A percentile compares a stretch with the other conserved stretches of the same genome.
phyloP scores from a whole-genome alignment of 2,888 invertebrate species.

The Macaria liturata region DNA sequence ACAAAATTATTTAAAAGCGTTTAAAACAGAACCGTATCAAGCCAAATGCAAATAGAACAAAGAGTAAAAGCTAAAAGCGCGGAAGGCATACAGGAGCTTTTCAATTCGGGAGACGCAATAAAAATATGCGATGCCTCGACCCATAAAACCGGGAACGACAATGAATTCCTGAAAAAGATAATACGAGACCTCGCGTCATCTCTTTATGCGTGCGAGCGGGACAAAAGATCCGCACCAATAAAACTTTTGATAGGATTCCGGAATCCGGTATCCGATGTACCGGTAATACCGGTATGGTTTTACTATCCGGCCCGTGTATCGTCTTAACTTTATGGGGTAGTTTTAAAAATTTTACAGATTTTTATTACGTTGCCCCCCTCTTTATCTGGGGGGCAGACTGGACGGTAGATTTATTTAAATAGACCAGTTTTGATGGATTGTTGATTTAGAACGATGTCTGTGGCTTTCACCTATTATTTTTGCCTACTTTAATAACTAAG shows the following conservation, averaged over 20 bases:
- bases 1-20: too few species aligned
- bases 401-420: constrained; percentile 41
- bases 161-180: constrained; percentile 82
- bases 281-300: constrained; percentile 73
- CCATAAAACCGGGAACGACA: constrained; percentile 78
- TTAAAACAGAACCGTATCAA: neutral
- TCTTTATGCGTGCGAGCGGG: constrained; percentile 68
- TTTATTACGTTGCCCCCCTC: constrained; percentile 58
- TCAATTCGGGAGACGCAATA: constrained; percentile 74
- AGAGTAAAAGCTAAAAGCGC: constrained; percentile 40
- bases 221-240: constrained; percentile 71
- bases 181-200: constrained; percentile 61
- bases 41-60: constrained; percentile 27
- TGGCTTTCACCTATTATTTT: too few species aligned
- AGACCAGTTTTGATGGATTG: constrained; percentile 8
- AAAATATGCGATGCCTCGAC: constrained; percentile 77
- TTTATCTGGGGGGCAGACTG: constrained; percentile 44
- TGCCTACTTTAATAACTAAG: too few species aligned
- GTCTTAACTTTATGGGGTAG: constrained; percentile 66
- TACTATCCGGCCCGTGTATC: constrained; percentile 66
- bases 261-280: constrained; percentile 63
- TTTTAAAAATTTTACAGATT: constrained; percentile 66
- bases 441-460: too few species aligned
- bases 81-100: constrained; percentile 52
- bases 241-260: constrained; percentile 79